Evolutionary conservation across 2,797 vertebrate genomes (phyloP), one percentile per base, ranked within the genome.

Genomic region (Lutjanus campechanus): DNA sequence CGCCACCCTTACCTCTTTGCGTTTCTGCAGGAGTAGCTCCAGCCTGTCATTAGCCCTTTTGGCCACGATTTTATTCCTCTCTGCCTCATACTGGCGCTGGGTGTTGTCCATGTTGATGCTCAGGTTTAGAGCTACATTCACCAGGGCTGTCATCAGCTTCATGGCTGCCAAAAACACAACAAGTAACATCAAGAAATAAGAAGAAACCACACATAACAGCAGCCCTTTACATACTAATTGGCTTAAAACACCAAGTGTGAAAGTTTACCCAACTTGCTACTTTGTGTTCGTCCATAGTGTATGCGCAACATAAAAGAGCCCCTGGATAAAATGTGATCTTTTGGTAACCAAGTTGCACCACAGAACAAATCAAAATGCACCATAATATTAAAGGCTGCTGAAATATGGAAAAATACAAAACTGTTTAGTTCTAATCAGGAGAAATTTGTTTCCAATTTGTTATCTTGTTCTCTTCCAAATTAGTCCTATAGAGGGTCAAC

Each of bases 41-140:
- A 99, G 94, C 40, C 98, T 96, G 88, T 99, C 98, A 56, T 98
- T 99, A 62, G 98, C 98, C 92, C 98, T 93, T 94, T 99, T 99
- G 78, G 97, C 98, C 76, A 99, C 96, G 59, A 98, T 99, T 94
- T 99, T 99, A 94, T 98, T 99, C 83, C 98, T 95, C 90, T 99
- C 98, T 20, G 98, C 95, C 90, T 99, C 98, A 25, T 99, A 99
- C 66, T 99, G 98, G 73, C 98, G 95, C 91, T 99, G 98, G 25
- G 98, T 99, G 89, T 99, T 99, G 95, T 99, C 98, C 98, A 99
- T 98, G 95, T 99, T 99, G 90, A 99, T 99, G 95, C 98, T 99
- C 90, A 99, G 94, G 94, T 99, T 99, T 87, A 99, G 96, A 88
- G 98, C 98, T 95, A 99, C 98, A 87, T 99, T 99, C 93, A 99